Evolutionary conservation across 1,140 invertebrate species (phyloP), one percentile per base, ranked within the genome.

Genomic region (Aphaenogaster rudis): DNA sequence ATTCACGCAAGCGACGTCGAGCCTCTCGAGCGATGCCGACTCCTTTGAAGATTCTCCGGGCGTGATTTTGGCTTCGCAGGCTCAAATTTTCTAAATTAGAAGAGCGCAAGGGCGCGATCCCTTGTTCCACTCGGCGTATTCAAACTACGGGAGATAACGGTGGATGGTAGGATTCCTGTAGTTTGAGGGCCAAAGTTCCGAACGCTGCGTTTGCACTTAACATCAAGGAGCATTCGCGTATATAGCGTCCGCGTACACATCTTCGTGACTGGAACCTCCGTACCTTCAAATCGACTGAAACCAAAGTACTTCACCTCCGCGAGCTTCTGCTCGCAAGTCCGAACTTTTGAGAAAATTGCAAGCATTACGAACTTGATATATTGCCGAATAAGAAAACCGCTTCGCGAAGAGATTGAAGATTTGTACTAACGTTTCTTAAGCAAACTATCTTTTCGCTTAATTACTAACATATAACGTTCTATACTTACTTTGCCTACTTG

Each of bases 41-140:
- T 36, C 33, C 28, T 76, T 76, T 76, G 48, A 52, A 54, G 77
- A 71, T 11, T 87, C 69, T 28, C 52, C 66, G 72, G 66, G 81
- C 57, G 57, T 77, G 76, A 87, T 64, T 89, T 85, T 86, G 78
- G 63, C 72, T 74, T 74, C n/a, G 80, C 69, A 39, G 52, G 33
- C 13, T 61, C 45, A 61, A 90, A 90, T 90, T 90, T 89, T 89
- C 78, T 69, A 89, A 89, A 90, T 90, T 89, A 84, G 77, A 72
- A 78, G 64, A 79, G 63, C 74, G 67, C 50, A 39, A 36, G 36
- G 36, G 67, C 66, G 84, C 85, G 42, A 79, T 77, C 67, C 33
- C 59, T 59, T 89, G 36, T 84, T 82, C 78, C 74, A 69, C 79
- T 67, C 15, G 45, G 64, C 61, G 77, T 76, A 90, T 90, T 90